Percentiles rank a stretch among this genome's conserved stretches.
These are phyloP conservation scores for Xenopus tropicalis DNA, from an alignment of 2,113 vertebrate species.

Conservation along the genomic window UCB_Xtro_10.0 CM004448.2:68358501-68359000, in stretches of 20 bases:
- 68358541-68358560: too few species aligned
- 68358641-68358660: too few species aligned
- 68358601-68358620: too few species aligned
- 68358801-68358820: background rate
- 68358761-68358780: background rate
- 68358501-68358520: too few species aligned
- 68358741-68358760: background rate
- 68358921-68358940: slow-evolving; percentile 26
- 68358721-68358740: background rate
- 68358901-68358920: slow-evolving; percentile 3
- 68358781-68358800: background rate
- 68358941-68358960: slow-evolving; percentile 35
- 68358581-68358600: too few species aligned
- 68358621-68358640: too few species aligned
- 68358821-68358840: background rate
- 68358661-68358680: too few species aligned
- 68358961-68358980: slow-evolving; percentile 36
- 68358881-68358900: background rate
- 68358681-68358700: too few species aligned
- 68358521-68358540: too few species aligned
- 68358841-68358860: background rate
- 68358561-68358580: too few species aligned
- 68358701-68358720: too few species aligned
- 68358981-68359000: slow-evolving; percentile 37
- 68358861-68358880: background rate